A percentile compares a stretch with the other conserved stretches of the same genome.
phyloP scores from a whole-genome alignment of 2,113 vertebrate species.

The Struthidea cinerea region DNA sequence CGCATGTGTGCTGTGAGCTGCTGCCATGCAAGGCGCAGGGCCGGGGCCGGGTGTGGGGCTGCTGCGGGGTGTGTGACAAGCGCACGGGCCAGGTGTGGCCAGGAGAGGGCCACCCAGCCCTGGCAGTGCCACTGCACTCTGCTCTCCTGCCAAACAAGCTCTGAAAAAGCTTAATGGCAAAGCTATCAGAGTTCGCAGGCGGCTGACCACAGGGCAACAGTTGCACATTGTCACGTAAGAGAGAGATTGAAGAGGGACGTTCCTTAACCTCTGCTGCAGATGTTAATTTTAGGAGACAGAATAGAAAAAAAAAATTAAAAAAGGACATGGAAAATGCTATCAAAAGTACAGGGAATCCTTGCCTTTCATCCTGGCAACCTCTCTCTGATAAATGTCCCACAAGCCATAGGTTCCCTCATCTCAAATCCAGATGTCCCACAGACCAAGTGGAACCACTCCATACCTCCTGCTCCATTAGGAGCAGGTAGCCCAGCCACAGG shows the following conservation, averaged over 20 bases:
- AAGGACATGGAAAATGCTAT: background rate
- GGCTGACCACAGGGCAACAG: background rate
- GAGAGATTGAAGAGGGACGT: accelerated
- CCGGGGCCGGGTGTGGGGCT: background rate
- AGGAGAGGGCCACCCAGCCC: constrained; percentile 56
- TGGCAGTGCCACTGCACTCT: background rate
- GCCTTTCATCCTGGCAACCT: background rate
- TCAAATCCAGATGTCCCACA: background rate
- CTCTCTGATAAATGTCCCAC: background rate
- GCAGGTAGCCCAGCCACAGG: background rate
- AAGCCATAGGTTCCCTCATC: background rate
- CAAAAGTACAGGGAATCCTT: background rate
- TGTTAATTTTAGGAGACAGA: background rate
- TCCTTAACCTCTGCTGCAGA: background rate
- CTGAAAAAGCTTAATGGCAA: background rate
- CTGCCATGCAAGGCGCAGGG: accelerated
- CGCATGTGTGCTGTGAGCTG: accelerated
- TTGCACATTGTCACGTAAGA: accelerated
- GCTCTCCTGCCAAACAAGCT: background rate
- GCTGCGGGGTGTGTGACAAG: background rate
- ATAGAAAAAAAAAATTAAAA: background rate
- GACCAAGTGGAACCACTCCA: background rate
- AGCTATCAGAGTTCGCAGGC: accelerated
- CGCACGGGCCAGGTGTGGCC: constrained; percentile 1
- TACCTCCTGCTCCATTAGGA: background rate